Evolutionary conservation across 2,888 invertebrate species (phyloP).

Genomic region (Cybosia mesomella): DNA sequence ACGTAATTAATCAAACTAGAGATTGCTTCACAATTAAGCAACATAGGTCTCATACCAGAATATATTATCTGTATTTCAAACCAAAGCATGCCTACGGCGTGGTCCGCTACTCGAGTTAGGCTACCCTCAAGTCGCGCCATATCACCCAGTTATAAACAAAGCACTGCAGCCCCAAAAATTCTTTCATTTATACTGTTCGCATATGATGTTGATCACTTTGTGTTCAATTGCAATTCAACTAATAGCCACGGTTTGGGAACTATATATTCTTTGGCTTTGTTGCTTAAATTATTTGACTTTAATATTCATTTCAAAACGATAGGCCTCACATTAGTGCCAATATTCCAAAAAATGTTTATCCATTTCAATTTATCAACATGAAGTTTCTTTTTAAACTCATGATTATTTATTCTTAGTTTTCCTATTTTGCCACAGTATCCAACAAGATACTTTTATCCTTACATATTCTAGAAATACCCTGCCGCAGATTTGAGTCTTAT

Average conservation of each 20-base stretch:
- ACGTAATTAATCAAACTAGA: conserved; percentile 9
- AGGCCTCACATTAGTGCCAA: conserved; percentile 7
- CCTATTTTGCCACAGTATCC: conserved; percentile 11
- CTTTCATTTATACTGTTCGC: conserved; percentile 10
- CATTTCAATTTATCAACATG: conserved; percentile 1
- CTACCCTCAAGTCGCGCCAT: conserved; percentile 23
- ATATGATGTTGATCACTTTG: conserved; percentile 17
- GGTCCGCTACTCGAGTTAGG: conserved; percentile 25
- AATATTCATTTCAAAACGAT: conserved; percentile 17
- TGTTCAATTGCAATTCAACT: neutral
- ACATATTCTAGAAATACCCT: conserved; percentile 21
- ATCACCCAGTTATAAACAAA: conserved; percentile 17
- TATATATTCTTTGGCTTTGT: conserved; percentile 21
- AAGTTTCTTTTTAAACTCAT: neutral
- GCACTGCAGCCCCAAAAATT: conserved; percentile 13
- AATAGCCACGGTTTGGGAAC: conserved; percentile 16
- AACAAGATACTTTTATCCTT: conserved; percentile 19
- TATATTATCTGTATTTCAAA: conserved; percentile 22
- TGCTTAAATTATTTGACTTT: conserved; percentile 2
- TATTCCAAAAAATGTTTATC: neutral
- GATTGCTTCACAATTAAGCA: conserved; percentile 6
- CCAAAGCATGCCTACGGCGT: conserved; percentile 20
- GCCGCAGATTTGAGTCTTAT: conserved; percentile 19
- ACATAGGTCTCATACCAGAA: conserved; percentile 15
- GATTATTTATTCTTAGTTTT: neutral